phyloP scores from a whole-genome alignment of 2,888 invertebrate species.

The Auanema freiburgensis region DNA sequence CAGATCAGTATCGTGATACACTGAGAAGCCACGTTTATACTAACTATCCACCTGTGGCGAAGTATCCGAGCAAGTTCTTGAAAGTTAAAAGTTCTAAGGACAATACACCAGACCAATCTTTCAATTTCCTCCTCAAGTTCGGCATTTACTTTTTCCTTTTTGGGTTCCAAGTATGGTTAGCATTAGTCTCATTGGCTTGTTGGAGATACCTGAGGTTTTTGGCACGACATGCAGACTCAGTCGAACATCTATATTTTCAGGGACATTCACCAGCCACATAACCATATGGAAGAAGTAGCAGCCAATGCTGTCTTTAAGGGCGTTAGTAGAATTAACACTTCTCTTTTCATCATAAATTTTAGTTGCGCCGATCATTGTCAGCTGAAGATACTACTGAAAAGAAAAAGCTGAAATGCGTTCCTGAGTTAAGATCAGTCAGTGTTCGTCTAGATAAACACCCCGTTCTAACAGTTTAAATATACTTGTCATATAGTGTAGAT shows the following conservation, averaged over 20 bases:
- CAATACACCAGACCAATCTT: slow-evolving; percentile 29
- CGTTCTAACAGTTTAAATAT: no score
- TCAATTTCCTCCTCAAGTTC: slow-evolving; percentile 46
- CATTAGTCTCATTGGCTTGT: slow-evolving; percentile 52
- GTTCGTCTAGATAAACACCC: no score
- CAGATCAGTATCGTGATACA: no score
- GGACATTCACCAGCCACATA: slow-evolving; percentile 12
- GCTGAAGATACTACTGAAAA: background rate
- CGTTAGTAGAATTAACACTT: background rate
- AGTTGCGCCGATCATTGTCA: background rate
- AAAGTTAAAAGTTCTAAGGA: background rate
- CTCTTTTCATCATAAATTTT: no score
- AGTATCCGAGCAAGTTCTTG: no score
- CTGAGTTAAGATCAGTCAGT: no score
- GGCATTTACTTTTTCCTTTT: slow-evolving; percentile 42
- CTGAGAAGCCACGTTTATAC: no score
- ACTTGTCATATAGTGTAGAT: no score
- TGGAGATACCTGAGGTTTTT: slow-evolving; percentile 51
- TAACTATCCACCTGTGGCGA: no score
- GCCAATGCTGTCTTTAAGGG: slow-evolving; percentile 14
- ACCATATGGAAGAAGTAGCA: slow-evolving; percentile 7
- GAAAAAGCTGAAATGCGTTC: no score
- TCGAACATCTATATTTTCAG: slow-evolving; percentile 7
- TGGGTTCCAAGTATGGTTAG: slow-evolving; percentile 52
- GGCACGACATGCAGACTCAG: background rate